Conservation (phyloP, 2,888 invertebrate species). For the Malachius bipustulatus region DNA sequence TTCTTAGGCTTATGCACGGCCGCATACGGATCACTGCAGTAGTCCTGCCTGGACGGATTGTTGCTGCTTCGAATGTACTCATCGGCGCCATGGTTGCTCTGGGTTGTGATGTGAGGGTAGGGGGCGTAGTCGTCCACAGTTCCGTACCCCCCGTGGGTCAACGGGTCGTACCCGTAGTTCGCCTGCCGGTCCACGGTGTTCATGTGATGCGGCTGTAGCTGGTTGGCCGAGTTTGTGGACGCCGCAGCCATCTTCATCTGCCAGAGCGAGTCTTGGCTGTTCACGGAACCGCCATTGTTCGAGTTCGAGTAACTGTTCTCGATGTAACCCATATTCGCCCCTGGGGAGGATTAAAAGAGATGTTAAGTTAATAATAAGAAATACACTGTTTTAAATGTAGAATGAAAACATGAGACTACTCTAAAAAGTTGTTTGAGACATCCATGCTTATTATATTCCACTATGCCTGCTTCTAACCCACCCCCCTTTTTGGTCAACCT, state of each 20-base stretch:
- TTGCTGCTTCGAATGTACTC: slow-evolving; percentile 65
- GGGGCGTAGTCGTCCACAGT: slow-evolving; percentile 75
- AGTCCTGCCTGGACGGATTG: slow-evolving; percentile 77
- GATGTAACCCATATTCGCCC: slow-evolving; percentile 81
- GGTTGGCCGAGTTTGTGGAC: slow-evolving; percentile 53
- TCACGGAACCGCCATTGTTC: slow-evolving; percentile 89
- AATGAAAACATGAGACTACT: no score
- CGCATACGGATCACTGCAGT: slow-evolving; percentile 79
- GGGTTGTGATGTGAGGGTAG: slow-evolving; percentile 65
- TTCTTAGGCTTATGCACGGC: slow-evolving; percentile 85
- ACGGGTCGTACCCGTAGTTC: slow-evolving; percentile 65
- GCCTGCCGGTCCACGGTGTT: slow-evolving; percentile 51
- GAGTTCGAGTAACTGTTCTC: slow-evolving; percentile 89
- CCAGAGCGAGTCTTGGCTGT: slow-evolving; percentile 90
- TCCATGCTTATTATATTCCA: no score
- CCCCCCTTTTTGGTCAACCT: no score
- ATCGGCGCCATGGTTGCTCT: slow-evolving; percentile 51
- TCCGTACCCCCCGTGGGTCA: slow-evolving; percentile 72
- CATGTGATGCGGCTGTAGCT: slow-evolving; percentile 43
- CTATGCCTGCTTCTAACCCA: no score
- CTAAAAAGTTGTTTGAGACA: no score
- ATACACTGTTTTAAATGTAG: no score
- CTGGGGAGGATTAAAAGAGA: no score
- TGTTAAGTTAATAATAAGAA: no score
- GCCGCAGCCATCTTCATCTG: slow-evolving; percentile 84